Base-by-base conservation (phyloP, 2,113 vertebrate genomes). In the Ochotona curzoniae region DNA sequence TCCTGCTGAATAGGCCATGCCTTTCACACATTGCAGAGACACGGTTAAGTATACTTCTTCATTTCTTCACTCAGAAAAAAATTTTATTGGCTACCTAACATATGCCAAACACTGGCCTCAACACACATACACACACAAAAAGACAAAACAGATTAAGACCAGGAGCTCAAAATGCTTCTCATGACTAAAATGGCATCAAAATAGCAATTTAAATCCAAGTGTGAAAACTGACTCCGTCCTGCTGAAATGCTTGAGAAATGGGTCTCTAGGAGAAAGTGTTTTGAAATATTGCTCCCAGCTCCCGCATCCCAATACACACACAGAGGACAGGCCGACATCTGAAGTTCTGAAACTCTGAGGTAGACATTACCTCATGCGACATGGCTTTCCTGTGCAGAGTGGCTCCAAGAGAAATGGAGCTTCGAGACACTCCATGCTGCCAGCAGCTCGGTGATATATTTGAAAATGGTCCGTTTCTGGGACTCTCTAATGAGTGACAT, bases 301-400 rank as follows among this genome's bases (percentile, higher is more conserved):
- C 64, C 71, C 78, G 75, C 61, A 67, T 86, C 81, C 64, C 51
- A 83, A 74, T 32, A 63, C 47, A 6, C 3, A 54, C 23, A 13
- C 54, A 87, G 79, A 97, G 96, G 96, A 80, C 96, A 89, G 73
- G 69, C 60, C 5, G 14, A 69, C 69, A 84, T 91, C 91, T 8
- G 75, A 85, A 87, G 91, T 67, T 83, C 60, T 26, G 73, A 63
- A 32, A 35, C 47, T 63, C 75, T 13, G 35, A 83, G 83, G 94
- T 84, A 97, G 96, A 97, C 97, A 3, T 95, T 97, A 97, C 97
- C 96, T 97, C 97, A 97, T 95, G 93, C 94, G 91, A 80, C 95
- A 94, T 90, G 94, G 94, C 87, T 93, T 84, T 95, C 84, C 84
- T 84, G 54, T 60, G 90, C 93, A 63, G 38, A 12, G 78, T 71